A percentile compares a stretch with the other conserved stretches of the same genome.
Conservation (phyloP, 2,113 vertebrate genomes). For the Myiagra hebetior region DNA sequence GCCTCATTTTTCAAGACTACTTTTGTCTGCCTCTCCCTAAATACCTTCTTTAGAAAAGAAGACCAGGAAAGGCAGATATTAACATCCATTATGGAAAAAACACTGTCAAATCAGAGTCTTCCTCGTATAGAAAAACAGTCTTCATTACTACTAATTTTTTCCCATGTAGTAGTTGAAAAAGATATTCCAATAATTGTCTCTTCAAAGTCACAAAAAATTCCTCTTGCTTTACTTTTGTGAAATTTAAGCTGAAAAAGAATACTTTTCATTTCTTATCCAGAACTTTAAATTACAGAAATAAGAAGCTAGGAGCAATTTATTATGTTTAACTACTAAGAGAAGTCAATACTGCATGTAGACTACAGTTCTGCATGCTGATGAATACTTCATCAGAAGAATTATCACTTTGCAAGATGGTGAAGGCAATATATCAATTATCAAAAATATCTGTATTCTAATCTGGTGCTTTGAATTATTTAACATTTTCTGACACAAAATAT, state of each 20-base stretch:
- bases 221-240: background rate
- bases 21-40: background rate
- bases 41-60: background rate
- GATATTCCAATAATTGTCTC: background rate
- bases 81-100: background rate
- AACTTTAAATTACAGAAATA: background rate
- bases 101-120: background rate
- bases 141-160: background rate
- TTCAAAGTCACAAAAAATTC: background rate
- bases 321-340: background rate
- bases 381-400: constrained; percentile 15
- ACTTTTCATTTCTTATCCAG: background rate
- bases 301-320: background rate
- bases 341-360: background rate
- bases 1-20: background rate
- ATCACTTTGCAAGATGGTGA: background rate
- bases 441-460: constrained; percentile 47
- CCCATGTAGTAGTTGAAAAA: background rate
- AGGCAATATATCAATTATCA: constrained; percentile 49
- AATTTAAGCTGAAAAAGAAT: background rate
- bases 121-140: background rate
- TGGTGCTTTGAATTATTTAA: constrained; percentile 45
- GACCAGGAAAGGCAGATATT: background rate
- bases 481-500: constrained; percentile 55
- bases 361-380: background rate